Evolutionary conservation across 64 coral and sea anemone species (phyloP).

Genomic region (Orbicella faveolata): DNA sequence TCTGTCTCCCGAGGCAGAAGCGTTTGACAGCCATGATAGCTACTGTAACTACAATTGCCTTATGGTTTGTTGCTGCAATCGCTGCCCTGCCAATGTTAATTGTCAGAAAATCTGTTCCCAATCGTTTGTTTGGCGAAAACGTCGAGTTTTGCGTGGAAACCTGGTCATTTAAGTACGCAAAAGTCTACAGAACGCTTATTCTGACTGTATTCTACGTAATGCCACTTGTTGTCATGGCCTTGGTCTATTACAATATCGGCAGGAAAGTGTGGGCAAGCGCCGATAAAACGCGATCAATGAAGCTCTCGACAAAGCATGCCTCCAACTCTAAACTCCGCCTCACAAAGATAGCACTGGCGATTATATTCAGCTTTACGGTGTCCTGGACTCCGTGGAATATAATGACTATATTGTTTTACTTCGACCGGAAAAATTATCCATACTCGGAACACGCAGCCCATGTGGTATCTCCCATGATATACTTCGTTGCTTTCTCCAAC

Average conservation of each 20-base stretch:
- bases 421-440: constrained; percentile 3
- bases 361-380: constrained; percentile 75
- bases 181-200: constrained; percentile 45
- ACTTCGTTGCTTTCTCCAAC: constrained; percentile 72
- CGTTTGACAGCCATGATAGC: constrained; percentile 41
- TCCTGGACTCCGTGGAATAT: constrained; percentile 74
- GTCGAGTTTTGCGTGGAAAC: constrained; percentile 36
- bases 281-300: constrained; percentile 61
- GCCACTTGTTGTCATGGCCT: constrained; percentile 63
- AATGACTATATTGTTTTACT: constrained; percentile 34
- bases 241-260: constrained; percentile 75
- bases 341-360: constrained; percentile 79
- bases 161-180: constrained; percentile 5
- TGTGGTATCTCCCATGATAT: constrained; percentile 48
- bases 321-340: constrained; percentile 71
- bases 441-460: not conserved
- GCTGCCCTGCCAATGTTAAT: constrained; percentile 60
- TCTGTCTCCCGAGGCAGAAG: constrained; percentile 60
- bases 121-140: not conserved
- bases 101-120: constrained; percentile 11
- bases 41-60: not conserved
- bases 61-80: constrained; percentile 53
- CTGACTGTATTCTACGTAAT: constrained; percentile 64
- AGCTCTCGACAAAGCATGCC: constrained; percentile 24
- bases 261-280: constrained; percentile 68